phyloP scores from a whole-genome alignment of 2,113 vertebrate species.

The Bufo gargarizans region DNA sequence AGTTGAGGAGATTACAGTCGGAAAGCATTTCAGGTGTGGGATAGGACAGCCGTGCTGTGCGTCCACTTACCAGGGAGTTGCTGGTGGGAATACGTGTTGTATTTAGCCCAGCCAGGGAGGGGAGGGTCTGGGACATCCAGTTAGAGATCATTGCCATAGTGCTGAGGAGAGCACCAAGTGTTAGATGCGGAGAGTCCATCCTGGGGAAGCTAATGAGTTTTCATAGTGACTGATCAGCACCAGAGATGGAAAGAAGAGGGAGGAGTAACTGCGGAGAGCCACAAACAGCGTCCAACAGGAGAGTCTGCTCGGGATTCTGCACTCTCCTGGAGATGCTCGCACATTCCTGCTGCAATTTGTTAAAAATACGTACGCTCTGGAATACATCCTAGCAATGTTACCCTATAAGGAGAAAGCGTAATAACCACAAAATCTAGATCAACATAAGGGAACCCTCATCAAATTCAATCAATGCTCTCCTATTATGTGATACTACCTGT shows the following conservation, averaged over 20 bases:
- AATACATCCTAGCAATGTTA: background rate
- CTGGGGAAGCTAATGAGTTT: conserved; percentile 78
- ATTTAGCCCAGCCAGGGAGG: conserved; percentile 88
- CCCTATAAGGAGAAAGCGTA: background rate
- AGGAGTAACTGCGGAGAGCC: conserved; percentile 74
- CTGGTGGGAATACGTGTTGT: conserved; percentile 73
- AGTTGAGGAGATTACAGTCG: background rate
- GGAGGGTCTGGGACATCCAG: conserved; percentile 97
- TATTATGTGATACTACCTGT: no score
- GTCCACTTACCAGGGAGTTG: conserved; percentile 77
- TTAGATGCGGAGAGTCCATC: conserved; percentile 90
- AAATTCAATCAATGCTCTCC: no score
- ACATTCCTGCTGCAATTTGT: conserved; percentile 40
- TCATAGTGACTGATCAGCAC: conserved; percentile 75
- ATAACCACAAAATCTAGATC: no score
- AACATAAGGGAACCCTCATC: no score
- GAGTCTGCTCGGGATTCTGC: conserved; percentile 37
- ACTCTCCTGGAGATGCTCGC: conserved; percentile 54
- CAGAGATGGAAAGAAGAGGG: conserved; percentile 66
- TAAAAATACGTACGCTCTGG: background rate
- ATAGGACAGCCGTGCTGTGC: conserved; percentile 11
- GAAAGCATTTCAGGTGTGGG: conserved; percentile 16
- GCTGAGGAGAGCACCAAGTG: conserved; percentile 91
- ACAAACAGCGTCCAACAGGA: conserved; percentile 68
- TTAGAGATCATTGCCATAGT: conserved; percentile 95